Conservation (phyloP, 2,888 invertebrate species). For the Xestia c-nigrum region DNA sequence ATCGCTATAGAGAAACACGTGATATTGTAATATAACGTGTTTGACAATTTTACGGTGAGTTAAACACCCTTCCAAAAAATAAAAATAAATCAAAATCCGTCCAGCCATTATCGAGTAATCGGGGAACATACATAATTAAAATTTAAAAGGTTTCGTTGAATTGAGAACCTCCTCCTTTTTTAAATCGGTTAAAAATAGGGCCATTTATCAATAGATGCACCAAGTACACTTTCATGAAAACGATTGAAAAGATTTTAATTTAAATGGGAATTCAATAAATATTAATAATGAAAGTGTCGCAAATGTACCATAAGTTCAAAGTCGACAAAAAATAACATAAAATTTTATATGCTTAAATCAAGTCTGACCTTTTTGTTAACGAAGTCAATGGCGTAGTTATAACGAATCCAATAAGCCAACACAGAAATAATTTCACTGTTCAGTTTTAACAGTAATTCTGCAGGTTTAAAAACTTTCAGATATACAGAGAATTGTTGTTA, state of each 20-base stretch:
- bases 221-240: background rate
- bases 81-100: too few species aligned
- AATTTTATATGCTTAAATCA: constrained; percentile 39
- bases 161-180: too few species aligned
- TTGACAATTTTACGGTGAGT: too few species aligned
- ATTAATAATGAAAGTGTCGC: background rate
- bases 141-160: too few species aligned
- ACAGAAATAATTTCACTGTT: background rate
- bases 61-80: too few species aligned
- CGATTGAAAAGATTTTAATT: background rate
- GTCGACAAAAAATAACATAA: constrained; percentile 10
- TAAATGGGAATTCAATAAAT: background rate
- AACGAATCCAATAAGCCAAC: constrained; percentile 1
- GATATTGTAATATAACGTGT: too few species aligned
- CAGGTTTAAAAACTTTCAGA: background rate
- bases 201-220: background rate
- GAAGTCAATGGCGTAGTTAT: constrained; percentile 11
- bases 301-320: background rate
- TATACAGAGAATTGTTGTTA: background rate
- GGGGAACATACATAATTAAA: too few species aligned
- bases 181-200: background rate
- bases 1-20: too few species aligned
- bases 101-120: too few species aligned
- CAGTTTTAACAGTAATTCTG: constrained; percentile 3
- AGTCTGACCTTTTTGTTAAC: constrained; percentile 25